phyloP scores from a whole-genome alignment of 2,888 invertebrate species.

The Chymomyza procnemis region DNA sequence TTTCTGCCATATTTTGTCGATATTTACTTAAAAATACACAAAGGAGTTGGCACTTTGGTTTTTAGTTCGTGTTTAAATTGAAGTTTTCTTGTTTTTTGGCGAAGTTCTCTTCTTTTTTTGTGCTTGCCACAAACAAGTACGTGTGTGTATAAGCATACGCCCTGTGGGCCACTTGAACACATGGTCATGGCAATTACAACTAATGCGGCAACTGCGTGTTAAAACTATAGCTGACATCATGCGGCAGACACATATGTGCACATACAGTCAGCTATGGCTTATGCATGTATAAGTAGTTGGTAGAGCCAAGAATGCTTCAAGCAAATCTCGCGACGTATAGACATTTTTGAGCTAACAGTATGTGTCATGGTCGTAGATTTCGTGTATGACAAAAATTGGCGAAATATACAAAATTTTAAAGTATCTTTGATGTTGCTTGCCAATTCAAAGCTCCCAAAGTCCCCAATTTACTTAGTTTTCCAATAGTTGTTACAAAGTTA shows the following conservation, averaged over 20 bases:
- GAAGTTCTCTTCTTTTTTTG: slow-evolving; percentile 5
- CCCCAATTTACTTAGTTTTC: too few species aligned
- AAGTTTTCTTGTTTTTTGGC: background rate
- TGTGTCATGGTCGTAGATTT: too few species aligned
- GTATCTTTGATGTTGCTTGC: too few species aligned
- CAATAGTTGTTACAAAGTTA: too few species aligned
- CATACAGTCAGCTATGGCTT: background rate
- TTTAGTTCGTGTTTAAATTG: slow-evolving; percentile 1
- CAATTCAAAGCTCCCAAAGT: too few species aligned
- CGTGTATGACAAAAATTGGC: too few species aligned
- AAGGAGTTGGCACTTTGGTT: slow-evolving; percentile 34
- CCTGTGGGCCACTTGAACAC: background rate
- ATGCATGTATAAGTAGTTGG: slow-evolving; percentile 4
- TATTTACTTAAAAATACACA: slow-evolving; percentile 62
- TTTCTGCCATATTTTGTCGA: slow-evolving; percentile 54
- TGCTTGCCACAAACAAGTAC: too few species aligned
- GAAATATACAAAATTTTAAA: too few species aligned
- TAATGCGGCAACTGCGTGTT: slow-evolving; percentile 67
- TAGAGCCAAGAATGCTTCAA: background rate
- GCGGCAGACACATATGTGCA: slow-evolving; percentile 42
- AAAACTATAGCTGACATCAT: slow-evolving; percentile 61
- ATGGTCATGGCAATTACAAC: slow-evolving; percentile 60
- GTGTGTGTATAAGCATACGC: background rate
- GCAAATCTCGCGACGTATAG: too few species aligned
- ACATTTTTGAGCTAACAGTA: too few species aligned